phyloP scores from a whole-genome alignment of 2,113 vertebrate species.

The Chionodraco myersi region DNA sequence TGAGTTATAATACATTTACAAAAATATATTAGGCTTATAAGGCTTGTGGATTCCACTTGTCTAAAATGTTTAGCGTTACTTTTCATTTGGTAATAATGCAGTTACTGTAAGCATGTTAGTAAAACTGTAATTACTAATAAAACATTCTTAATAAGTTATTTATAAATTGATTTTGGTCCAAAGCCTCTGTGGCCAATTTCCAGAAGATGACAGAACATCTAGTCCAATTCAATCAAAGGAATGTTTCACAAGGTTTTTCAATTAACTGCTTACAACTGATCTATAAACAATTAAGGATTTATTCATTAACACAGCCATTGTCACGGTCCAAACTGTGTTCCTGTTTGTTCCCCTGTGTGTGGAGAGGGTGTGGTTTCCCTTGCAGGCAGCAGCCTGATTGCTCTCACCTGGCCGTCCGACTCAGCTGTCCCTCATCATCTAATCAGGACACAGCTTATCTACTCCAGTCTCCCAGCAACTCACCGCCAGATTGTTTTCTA shows the following conservation, averaged over 20 bases:
- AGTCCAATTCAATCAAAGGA: not conserved
- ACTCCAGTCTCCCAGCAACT: too few relatives aligned
- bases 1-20: not conserved
- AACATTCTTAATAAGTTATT: not conserved
- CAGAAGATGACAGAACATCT: not conserved
- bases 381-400: too few relatives aligned
- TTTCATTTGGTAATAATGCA: not conserved
- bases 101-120: not conserved
- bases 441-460: too few relatives aligned
- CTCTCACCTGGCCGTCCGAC: too few relatives aligned
- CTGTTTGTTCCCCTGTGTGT: too few relatives aligned
- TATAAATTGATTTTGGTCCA: not conserved
- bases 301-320: not conserved
- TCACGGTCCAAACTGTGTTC: too few relatives aligned
- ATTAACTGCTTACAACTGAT: not conserved
- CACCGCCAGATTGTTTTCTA: too few relatives aligned
- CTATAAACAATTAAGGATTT: not conserved
- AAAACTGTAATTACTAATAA: too few relatives aligned
- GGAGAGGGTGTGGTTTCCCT: too few relatives aligned
- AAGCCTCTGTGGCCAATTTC: not conserved
- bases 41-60: not conserved
- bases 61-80: not conserved
- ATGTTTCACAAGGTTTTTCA: not conserved
- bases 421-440: too few relatives aligned
- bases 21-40: not conserved